These are phyloP conservation scores for Unio pictorum DNA, from an alignment of 2,888 invertebrate species.

Conservation along the genomic window DNA sequence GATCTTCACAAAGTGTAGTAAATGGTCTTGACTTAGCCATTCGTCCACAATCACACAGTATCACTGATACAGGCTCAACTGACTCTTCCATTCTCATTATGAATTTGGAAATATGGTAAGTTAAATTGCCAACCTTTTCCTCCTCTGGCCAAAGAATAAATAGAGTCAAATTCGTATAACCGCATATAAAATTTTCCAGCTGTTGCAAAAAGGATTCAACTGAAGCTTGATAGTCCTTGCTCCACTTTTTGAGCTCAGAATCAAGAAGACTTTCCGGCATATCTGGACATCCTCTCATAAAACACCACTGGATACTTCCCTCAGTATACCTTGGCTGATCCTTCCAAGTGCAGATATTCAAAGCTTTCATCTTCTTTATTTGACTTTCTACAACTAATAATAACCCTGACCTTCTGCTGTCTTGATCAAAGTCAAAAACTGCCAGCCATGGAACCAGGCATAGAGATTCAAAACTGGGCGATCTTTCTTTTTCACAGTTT, in stretches of 20 bases:
- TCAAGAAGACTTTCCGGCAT: slow-evolving; percentile 30
- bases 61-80: too few species aligned
- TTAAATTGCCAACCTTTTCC: slow-evolving; percentile 1
- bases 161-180: slow-evolving; percentile 26
- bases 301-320: slow-evolving; percentile 27
- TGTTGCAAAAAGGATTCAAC: slow-evolving; percentile 17
- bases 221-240: slow-evolving; percentile 13
- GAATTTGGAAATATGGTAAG: too few species aligned
- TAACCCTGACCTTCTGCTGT: slow-evolving; percentile 35
- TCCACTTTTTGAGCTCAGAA: slow-evolving; percentile 25
- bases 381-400: slow-evolving; percentile 23
- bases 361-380: slow-evolving; percentile 6
- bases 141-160: slow-evolving; percentile 21
- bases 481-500: slow-evolving; percentile 14
- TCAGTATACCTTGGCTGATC: slow-evolving; percentile 10
- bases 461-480: slow-evolving; percentile 18
- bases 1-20: slow-evolving; percentile 1
- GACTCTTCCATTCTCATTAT: too few species aligned
- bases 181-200: slow-evolving; percentile 24
- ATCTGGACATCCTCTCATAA: slow-evolving; percentile 29
- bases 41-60: too few species aligned
- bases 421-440: slow-evolving; percentile 41
- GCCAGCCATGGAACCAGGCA: slow-evolving; percentile 38
- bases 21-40: not conserved
- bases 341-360: too few species aligned